A percentile compares a stretch with the other conserved stretches of the same genome.
phyloP scores from a whole-genome alignment of 2,888 invertebrate species.

The Folsomia manolachei region DNA sequence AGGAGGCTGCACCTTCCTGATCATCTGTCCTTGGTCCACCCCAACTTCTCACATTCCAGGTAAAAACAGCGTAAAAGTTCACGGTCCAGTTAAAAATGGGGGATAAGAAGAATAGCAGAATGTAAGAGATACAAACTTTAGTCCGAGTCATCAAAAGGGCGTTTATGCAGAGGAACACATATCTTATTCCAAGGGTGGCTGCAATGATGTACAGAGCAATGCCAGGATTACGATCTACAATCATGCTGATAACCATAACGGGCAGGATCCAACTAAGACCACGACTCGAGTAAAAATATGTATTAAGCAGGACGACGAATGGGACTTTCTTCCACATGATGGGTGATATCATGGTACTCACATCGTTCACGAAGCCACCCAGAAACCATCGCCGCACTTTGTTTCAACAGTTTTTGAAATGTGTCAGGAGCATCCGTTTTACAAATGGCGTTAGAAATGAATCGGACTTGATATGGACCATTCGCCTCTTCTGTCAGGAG shows the following conservation, averaged over 20 bases:
- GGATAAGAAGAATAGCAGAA: slow-evolving; percentile 21
- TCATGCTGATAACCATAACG: slow-evolving; percentile 14
- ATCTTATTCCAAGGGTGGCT: neutral
- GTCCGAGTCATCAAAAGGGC: slow-evolving; percentile 19
- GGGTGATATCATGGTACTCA: slow-evolving; percentile 25
- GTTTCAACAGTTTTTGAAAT: slow-evolving; percentile 32
- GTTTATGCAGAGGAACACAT: slow-evolving; percentile 13
- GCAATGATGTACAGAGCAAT: slow-evolving; percentile 5
- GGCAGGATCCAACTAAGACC: slow-evolving; percentile 32
- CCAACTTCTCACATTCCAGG: slow-evolving; percentile 34
- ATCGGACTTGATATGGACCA: slow-evolving; percentile 22
- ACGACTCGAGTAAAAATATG: slow-evolving; percentile 24
- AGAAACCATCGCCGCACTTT: slow-evolving; percentile 37
- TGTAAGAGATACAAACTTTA: slow-evolving; percentile 22
- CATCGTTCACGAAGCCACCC: slow-evolving; percentile 33
- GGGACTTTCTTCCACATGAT: slow-evolving; percentile 33
- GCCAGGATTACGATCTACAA: slow-evolving; percentile 6
- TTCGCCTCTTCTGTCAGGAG: slow-evolving; percentile 24
- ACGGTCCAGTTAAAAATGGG: slow-evolving; percentile 33
- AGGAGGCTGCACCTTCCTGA: slow-evolving; percentile 9
- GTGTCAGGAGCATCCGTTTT: slow-evolving; percentile 37
- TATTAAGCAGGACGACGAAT: slow-evolving; percentile 23
- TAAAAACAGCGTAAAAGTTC: slow-evolving; percentile 28
- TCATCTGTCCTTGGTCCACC: slow-evolving; percentile 35
- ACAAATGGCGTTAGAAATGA: slow-evolving; percentile 26